These are phyloP conservation scores for Coendou prehensilis DNA, from an alignment of 2,797 vertebrate species.

Conservation along the genomic window DNA sequence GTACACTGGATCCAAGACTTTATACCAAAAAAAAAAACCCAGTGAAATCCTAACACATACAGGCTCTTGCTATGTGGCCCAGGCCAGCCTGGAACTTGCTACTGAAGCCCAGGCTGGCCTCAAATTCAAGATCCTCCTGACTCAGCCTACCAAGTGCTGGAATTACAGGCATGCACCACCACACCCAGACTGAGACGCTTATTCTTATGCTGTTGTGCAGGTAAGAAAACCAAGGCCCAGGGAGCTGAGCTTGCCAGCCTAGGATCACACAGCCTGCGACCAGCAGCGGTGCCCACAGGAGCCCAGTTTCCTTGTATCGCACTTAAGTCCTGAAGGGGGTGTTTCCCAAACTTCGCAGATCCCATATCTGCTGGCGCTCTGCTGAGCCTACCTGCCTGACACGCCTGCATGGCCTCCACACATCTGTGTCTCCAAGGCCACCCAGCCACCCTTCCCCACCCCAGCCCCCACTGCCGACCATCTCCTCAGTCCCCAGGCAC, in stretches of 20 bases:
- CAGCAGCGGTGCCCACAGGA: accelerated
- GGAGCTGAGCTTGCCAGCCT: background rate
- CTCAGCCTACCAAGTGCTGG: background rate
- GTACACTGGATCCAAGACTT: background rate
- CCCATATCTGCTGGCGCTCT: background rate
- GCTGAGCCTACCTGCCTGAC: background rate
- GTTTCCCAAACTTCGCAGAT: background rate
- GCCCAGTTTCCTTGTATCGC: background rate
- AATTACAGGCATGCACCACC: background rate
- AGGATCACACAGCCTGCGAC: background rate
- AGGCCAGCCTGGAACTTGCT: background rate
- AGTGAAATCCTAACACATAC: background rate
- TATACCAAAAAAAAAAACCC: background rate
- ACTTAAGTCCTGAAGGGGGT: background rate
- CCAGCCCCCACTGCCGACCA: background rate
- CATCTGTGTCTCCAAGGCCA: background rate
- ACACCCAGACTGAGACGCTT: background rate
- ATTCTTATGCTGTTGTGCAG: background rate
- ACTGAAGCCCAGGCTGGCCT: background rate
- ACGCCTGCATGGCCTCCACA: background rate
- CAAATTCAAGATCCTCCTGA: background rate
- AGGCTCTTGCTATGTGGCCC: background rate
- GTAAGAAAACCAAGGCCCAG: background rate
- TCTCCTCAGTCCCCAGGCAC: background rate
- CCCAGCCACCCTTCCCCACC: background rate